A percentile compares a stretch with the other conserved stretches of the same genome.
These are phyloP conservation scores for Hemicordylus capensis DNA, from an alignment of 2,113 vertebrate species.

Conservation along the genomic window DNA sequence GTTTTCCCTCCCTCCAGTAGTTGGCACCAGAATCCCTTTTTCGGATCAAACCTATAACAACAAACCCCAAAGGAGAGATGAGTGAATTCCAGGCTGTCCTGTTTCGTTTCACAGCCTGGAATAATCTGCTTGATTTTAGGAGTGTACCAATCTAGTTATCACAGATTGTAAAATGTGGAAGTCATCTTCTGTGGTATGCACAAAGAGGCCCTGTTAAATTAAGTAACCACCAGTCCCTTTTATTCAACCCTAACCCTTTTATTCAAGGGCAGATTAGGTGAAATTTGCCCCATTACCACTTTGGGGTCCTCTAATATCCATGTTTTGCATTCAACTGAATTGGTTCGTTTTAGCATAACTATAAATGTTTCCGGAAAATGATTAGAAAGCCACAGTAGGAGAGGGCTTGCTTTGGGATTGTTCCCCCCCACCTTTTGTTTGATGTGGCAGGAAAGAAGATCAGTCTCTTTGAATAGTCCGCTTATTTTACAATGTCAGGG, in stretches of 20 bases:
- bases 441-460: background rate
- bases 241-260: too few relatives aligned
- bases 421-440: too few relatives aligned
- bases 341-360: background rate
- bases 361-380: background rate
- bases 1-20: constrained; percentile 94
- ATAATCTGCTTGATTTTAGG: background rate
- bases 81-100: background rate
- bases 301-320: background rate
- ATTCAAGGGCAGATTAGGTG: background rate
- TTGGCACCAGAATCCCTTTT: constrained; percentile 99
- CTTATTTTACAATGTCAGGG: background rate
- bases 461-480: background rate
- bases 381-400: background rate
- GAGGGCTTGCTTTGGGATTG: background rate
- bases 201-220: background rate
- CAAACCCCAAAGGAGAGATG: background rate
- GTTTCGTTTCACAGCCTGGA: background rate
- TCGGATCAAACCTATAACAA: constrained; percentile 89
- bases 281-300: background rate
- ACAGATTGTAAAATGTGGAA: background rate
- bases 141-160: background rate
- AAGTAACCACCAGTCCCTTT: too few relatives aligned
- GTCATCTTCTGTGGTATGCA: background rate
- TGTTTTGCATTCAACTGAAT: background rate